phyloP scores from a whole-genome alignment of 2,113 vertebrate species.

The Hippocampus barbouri region DNA sequence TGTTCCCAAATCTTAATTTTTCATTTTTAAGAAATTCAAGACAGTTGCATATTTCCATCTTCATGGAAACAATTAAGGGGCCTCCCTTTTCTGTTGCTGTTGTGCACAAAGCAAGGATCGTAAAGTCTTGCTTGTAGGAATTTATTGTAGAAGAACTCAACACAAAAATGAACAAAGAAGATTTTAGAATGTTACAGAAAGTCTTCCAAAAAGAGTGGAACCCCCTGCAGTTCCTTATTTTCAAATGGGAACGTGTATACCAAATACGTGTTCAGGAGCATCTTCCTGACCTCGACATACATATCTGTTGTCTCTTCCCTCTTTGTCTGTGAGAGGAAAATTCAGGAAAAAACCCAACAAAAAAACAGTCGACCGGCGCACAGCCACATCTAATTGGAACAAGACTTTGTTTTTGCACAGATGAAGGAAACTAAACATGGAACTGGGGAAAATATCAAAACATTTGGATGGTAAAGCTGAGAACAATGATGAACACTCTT shows the following conservation, averaged over 20 bases:
- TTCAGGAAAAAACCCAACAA: constrained; percentile 2
- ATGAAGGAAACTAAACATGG: constrained; percentile 41
- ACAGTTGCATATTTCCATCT: too few species aligned
- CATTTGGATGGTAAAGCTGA: constrained; percentile 4
- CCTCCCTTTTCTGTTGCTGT: too few species aligned
- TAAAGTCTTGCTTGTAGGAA: too few species aligned
- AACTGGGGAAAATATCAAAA: constrained; percentile 30
- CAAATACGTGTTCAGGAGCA: neutral
- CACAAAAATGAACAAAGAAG: too few species aligned
- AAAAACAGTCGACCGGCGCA: constrained; percentile 14
- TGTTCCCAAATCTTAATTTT: too few species aligned
- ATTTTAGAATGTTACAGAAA: too few species aligned
- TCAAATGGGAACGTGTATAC: neutral
- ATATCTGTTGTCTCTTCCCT: neutral
- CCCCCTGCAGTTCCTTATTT: too few species aligned
- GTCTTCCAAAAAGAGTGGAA: too few species aligned
- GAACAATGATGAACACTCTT: constrained; percentile 2
- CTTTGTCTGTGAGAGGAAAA: neutral
- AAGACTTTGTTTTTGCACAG: constrained; percentile 61
- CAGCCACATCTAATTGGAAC: constrained; percentile 69
- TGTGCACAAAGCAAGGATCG: too few species aligned
- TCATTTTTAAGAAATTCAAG: too few species aligned
- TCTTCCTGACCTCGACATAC: neutral
- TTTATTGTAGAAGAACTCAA: too few species aligned
- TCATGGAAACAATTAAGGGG: too few species aligned